Evolutionary conservation across 2,113 vertebrate species (phyloP), one percentile per base, ranked within the genome.

Genomic region (Delphinus delphis): DNA sequence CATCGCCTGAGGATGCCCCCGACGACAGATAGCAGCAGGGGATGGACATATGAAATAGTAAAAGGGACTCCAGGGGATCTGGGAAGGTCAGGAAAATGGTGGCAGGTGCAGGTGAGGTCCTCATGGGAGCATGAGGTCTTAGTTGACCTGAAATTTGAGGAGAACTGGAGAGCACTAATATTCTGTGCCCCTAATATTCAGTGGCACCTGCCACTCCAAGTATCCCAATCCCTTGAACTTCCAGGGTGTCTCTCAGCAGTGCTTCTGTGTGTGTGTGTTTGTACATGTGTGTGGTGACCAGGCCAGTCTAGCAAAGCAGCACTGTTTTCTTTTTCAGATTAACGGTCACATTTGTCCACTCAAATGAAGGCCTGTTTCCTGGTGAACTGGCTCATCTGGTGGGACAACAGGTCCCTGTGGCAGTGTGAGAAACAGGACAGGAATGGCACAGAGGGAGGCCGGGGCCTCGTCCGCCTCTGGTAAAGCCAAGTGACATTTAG

Each of bases 261-360:
- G 28, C 63, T 31, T 28, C 17, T 26, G 10, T 36, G 28, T 8
- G 73, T 62, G 21, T 13, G n/a, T 58, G 53, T n/a, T 31, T 23
- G 26, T 28, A 8, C 2, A 8, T 2, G 0, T n/a, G 38, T 15
- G 31, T 13, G 62, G 8, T 36, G 21, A 44, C 28, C 47, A 0
- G 25, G 44, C 47, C 28, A 0, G 0, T 55, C 18, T 44, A 38
- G 70, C 26, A 28, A 2, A 41, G 26, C 26, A 44, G 44, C 58
- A 38, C 41, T 8, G 15, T 63, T 79, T n/a, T 79, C 25, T 81
- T 71, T 67, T 63, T 77, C 41, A 41, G 70, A 3, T 62, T 13
- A 41, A 21, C 7, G 0, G 18, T 5, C 67, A 11, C 21, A 1
- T 33, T 60, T 17, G 31, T 38, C 13, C 68, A 33, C 31, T 71